Percentiles rank a stretch among this genome's conserved stretches.
Conservation (phyloP, 2,113 vertebrate genomes). For the Mesocricetus auratus region DNA sequence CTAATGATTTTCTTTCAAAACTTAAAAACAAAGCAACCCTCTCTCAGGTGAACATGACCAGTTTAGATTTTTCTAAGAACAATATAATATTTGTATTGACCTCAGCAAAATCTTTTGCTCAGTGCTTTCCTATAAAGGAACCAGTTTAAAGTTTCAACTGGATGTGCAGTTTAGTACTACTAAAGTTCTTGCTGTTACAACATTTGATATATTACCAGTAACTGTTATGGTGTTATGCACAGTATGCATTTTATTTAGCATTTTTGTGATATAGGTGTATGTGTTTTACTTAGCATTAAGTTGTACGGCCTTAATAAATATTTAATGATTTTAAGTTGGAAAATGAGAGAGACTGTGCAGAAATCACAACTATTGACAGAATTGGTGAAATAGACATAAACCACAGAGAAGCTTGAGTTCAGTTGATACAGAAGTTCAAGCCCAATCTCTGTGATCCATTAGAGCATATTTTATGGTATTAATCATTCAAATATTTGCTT, state of each 20-base stretch:
- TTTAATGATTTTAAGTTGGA: slow-evolving; percentile 4
- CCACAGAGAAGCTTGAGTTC: background rate
- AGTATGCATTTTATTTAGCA: background rate
- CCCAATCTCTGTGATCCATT: background rate
- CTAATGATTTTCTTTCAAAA: slow-evolving; percentile 38
- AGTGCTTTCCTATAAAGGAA: background rate
- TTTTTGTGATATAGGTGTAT: background rate
- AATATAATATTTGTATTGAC: slow-evolving; percentile 3
- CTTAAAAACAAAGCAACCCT: background rate
- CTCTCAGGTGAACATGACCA: background rate
- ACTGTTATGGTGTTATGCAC: background rate
- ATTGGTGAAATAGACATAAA: slow-evolving; percentile 35
- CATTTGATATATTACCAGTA: background rate
- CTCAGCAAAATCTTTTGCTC: background rate
- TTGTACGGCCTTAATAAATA: background rate
- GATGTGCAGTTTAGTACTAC: background rate
- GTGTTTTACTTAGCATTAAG: background rate
- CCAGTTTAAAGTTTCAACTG: slow-evolving; percentile 8
- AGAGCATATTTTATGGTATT: slow-evolving; percentile 28
- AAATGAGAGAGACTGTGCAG: slow-evolving; percentile 3
- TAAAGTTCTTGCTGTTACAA: background rate
- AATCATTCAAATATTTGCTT: slow-evolving; percentile 14
- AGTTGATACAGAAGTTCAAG: background rate
- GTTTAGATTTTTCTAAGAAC: background rate
- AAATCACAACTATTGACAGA: slow-evolving; percentile 46